Evolutionary conservation across 2,797 vertebrate genomes (phyloP).

Genomic region (Acanthiza pusilla): DNA sequence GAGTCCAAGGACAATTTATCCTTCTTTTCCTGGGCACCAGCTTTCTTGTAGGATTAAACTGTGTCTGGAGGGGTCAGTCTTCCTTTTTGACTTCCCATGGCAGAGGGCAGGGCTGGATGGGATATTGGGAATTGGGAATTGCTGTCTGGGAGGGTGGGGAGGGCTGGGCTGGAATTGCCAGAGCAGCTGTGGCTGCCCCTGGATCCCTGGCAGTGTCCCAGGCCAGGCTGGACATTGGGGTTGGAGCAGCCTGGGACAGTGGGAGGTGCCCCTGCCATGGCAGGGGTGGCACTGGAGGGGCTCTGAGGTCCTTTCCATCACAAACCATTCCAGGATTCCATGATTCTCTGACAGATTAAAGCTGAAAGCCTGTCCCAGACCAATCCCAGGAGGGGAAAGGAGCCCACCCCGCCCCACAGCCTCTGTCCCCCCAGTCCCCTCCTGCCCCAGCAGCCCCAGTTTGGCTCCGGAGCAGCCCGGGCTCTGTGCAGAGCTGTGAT

Average conservation of each 20-base stretch:
- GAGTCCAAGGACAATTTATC: background rate
- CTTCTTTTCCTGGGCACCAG: too few species aligned
- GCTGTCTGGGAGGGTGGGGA: too few species aligned
- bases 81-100: background rate
- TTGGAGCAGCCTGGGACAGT: background rate
- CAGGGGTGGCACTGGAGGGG: rapidly evolving
- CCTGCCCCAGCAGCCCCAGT: background rate
- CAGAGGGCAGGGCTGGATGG: rapidly evolving
- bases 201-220: background rate
- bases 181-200: background rate
- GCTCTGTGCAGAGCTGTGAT: background rate
- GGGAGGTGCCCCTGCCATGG: background rate
- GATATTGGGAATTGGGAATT: background rate
- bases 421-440: background rate
- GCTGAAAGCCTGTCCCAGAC: background rate
- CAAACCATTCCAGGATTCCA: background rate
- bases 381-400: background rate
- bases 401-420: background rate
- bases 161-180: background rate
- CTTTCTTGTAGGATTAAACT: too few species aligned
- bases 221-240: background rate
- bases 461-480: background rate
- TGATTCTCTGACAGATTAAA: rapidly evolving
- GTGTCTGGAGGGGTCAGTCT: background rate
- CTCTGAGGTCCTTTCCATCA: rapidly evolving